Conservation (phyloP, 2,888 invertebrate genomes). For the Gastrophysa polygoni region DNA sequence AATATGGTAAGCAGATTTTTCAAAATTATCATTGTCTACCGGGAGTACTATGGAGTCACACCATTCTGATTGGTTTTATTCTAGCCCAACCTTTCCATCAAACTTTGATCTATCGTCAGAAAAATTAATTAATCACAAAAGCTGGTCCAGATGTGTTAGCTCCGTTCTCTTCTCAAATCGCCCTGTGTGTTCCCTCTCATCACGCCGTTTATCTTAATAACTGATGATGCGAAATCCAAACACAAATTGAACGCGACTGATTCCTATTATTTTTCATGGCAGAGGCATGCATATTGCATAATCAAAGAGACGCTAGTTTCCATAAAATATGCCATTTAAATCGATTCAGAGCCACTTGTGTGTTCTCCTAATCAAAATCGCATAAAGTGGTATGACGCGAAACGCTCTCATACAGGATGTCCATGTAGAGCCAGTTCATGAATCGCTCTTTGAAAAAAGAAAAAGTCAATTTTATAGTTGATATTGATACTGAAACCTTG, state of each 20-base stretch:
- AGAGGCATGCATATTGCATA: background rate
- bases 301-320: slow-evolving; percentile 4
- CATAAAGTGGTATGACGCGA: too few species aligned
- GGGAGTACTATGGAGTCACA: too few species aligned
- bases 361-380: slow-evolving; percentile 21
- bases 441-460: too few species aligned
- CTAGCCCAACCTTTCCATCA: background rate
- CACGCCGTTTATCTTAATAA: background rate
- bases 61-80: too few species aligned
- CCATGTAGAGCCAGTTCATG: too few species aligned
- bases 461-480: too few species aligned
- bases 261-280: slow-evolving; percentile 13
- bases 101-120: background rate
- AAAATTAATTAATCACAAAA: too few species aligned
- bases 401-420: too few species aligned
- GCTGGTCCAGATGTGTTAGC: too few species aligned
- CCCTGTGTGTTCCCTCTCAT: background rate
- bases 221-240: slow-evolving; percentile 19
- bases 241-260: slow-evolving; percentile 16
- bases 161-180: background rate
- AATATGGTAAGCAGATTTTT: too few species aligned
- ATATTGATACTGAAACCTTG: too few species aligned
- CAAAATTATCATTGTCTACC: too few species aligned
- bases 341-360: slow-evolving; percentile 30
- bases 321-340: slow-evolving; percentile 23